Evolutionary conservation across 2,113 vertebrate species (phyloP), one percentile per base, ranked within the genome.

Genomic region (Tringa solitaria): DNA sequence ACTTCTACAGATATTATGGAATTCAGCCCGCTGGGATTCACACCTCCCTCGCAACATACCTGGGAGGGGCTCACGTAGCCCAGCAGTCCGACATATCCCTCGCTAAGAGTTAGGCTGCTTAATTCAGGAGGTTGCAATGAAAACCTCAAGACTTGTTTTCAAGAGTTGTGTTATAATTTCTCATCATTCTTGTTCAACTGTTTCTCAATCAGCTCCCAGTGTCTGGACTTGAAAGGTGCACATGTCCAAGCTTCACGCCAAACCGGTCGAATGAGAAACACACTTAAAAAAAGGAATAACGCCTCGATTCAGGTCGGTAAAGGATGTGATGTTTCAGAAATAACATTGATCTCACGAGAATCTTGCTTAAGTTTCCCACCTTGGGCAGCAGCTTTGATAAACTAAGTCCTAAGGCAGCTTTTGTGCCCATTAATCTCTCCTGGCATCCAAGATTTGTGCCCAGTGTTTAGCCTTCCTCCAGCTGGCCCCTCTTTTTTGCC

Each of bases 1-100:
- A 1, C 23, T 26, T 37, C 53, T 63, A 11, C 4, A 14, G n/a
- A 11, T 23, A 12, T 0, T 1, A 56, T 19, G 54, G n/a, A 72
- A 48, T 54, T 46, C 51, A 80, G 11, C 53, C 75, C 2, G 2
- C 32, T 78, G 43, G 50, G 46, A 56, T 70, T 46, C 76, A 69
- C n/a, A 17, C 12, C 19, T 82, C 13, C 53, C 32, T 45, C 24
- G 78, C 72, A 48, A 19, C 4, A 7, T 18, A 28, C 21, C 41
- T 35, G 37, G 50, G 59, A 60, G 63, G n/a, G 57, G 33, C 27
- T 57, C 6, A 9, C 1, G 4, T 50, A 75, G 45, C 48, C 24
- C 11, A 11, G 60, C 37, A 27, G 46, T 19, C 56, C 0, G 1
- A n/a, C 1, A 1, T 21, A 37, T 26, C 22, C 50, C 45, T 78